phyloP scores from a whole-genome alignment of 2,797 vertebrate genomes.

The Euthynnus affinis region DNA sequence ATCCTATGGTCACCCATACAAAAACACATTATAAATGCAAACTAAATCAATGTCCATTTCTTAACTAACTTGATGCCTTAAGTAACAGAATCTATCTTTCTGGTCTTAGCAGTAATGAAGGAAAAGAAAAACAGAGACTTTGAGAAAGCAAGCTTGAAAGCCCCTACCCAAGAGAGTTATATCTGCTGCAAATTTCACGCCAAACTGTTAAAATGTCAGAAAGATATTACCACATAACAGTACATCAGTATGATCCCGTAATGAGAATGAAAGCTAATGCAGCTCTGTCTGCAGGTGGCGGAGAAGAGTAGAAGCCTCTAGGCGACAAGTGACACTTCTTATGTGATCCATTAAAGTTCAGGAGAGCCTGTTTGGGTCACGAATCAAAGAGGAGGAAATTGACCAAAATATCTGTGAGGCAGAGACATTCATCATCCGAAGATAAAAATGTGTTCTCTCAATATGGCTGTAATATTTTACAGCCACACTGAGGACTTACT shows the following conservation, averaged over 20 bases:
- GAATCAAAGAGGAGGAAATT: slow-evolving; percentile 81
- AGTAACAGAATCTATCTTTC: slow-evolving; percentile 16
- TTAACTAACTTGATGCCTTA: slow-evolving; percentile 27
- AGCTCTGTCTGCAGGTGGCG: slow-evolving; percentile 42
- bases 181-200: slow-evolving; percentile 14
- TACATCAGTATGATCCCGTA: slow-evolving; percentile 17
- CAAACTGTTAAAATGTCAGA: neutral
- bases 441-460: slow-evolving; percentile 77
- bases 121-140: neutral
- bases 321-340: slow-evolving; percentile 65
- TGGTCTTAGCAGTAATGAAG: slow-evolving; percentile 9
- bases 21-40: slow-evolving; percentile 33
- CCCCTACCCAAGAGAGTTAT: slow-evolving; percentile 5
- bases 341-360: slow-evolving; percentile 73
- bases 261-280: slow-evolving; percentile 49
- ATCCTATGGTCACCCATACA: neutral
- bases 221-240: slow-evolving; percentile 7
- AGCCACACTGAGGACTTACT: slow-evolving; percentile 43
- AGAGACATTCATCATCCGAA: slow-evolving; percentile 76
- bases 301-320: slow-evolving; percentile 50
- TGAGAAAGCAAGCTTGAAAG: slow-evolving; percentile 11
- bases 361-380: slow-evolving; percentile 62
- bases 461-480: slow-evolving; percentile 75
- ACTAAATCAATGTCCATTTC: slow-evolving; percentile 30
- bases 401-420: slow-evolving; percentile 79